phyloP scores from a whole-genome alignment of 2,888 invertebrate species.

The Adelphocoris suturalis region DNA sequence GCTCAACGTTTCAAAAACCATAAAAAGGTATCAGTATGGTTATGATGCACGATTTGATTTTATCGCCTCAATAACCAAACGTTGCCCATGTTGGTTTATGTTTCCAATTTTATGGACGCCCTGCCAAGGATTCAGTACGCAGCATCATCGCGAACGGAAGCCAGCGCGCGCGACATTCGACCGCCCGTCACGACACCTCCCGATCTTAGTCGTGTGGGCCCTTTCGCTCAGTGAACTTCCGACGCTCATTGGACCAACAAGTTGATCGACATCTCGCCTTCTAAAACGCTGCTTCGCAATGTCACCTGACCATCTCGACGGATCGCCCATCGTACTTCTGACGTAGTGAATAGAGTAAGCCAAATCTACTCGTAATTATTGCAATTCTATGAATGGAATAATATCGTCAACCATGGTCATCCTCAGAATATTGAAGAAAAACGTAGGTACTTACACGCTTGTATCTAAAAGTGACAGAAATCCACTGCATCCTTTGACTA shows the following conservation, averaged over 20 bases:
- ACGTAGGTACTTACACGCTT: background rate
- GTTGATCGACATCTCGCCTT: background rate
- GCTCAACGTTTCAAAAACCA: too few species aligned
- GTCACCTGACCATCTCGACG: background rate
- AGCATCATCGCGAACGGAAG: background rate
- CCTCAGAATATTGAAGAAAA: background rate
- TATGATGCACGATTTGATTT: too few species aligned
- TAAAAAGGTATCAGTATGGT: too few species aligned
- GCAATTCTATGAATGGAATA: background rate
- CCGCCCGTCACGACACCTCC: background rate
- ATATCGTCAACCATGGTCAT: background rate
- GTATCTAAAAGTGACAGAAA: too few species aligned
- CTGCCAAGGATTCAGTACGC: background rate
- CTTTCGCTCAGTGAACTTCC: background rate
- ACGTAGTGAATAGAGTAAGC: constrained; percentile 14
- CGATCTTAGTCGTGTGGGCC: background rate
- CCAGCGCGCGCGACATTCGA: background rate
- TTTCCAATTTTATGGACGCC: too few species aligned
- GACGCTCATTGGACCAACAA: background rate
- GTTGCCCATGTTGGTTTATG: too few species aligned
- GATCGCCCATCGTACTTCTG: background rate
- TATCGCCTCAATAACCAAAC: too few species aligned
- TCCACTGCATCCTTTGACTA: too few species aligned
- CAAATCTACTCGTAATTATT: background rate
- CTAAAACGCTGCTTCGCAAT: background rate